phyloP scores from a whole-genome alignment of 1,140 invertebrate genomes.

The Centruroides sculpturatus region DNA sequence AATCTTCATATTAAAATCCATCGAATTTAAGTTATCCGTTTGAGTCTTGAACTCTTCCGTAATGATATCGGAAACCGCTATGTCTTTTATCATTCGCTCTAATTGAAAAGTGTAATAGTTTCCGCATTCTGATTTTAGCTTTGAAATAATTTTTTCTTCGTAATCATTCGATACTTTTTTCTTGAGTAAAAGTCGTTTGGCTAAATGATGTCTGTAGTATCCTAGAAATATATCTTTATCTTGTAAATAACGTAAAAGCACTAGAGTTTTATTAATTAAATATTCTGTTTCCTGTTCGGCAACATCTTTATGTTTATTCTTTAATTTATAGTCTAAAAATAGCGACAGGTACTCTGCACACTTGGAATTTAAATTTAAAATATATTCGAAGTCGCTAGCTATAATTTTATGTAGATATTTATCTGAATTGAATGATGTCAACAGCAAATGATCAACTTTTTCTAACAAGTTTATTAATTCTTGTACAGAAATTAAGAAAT shows the following conservation, averaged over 20 bases:
- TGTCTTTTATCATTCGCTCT: conserved; percentile 99
- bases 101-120: conserved; percentile 99
- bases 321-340: conserved; percentile 98
- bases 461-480: conserved; percentile 93
- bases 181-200: conserved; percentile 88
- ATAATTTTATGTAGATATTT: conserved; percentile 77
- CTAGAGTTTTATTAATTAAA: conserved; percentile 97
- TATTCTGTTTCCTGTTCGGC: conserved; percentile 90
- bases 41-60: conserved; percentile 77
- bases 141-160: conserved; percentile 99
- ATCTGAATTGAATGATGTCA: conserved; percentile 87
- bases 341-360: conserved; percentile 96
- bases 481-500: conserved; percentile 92
- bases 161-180: conserved; percentile 98
- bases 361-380: conserved; percentile 93
- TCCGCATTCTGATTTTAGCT: conserved; percentile 98
- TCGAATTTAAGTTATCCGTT: conserved; percentile 50
- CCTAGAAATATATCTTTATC: conserved; percentile 99
- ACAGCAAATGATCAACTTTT: conserved; percentile 90
- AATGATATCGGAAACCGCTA: conserved; percentile 93
- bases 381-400: conserved; percentile 96
- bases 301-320: conserved; percentile 92
- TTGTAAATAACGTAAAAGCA: conserved; percentile 93
- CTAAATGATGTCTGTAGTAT: conserved; percentile 98
- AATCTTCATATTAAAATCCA: conserved; percentile 91